Evolutionary conservation across 2,113 vertebrate genomes (phyloP), one percentile per base, ranked within the genome.

Genomic region (Dendrocopos noguchii): DNA sequence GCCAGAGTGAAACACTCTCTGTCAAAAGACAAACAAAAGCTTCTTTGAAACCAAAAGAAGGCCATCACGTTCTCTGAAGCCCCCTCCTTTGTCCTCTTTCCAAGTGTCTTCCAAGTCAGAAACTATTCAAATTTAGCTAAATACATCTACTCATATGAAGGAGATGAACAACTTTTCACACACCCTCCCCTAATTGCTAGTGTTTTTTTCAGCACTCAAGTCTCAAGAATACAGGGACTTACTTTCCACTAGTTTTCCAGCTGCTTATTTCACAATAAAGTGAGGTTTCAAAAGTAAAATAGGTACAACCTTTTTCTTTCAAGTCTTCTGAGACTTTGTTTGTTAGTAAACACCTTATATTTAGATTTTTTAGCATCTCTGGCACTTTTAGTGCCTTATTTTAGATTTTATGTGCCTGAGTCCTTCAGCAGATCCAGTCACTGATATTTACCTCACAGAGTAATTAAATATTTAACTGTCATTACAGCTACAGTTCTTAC

Each of bases 1-100:
- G 31, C 4, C 2, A 3, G 46, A 94, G 88, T 12, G 20, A 70
- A 90, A 77, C 1, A 17, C 16, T 27, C 2, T 10, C 28, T 55
- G 28, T 4, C 12, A 71, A 9, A 64, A 66, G 14, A 77, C 7
- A 75, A 52, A 29, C 9, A 50, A 88, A 85, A 76, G 4, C 9
- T 50, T 31, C 33, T 46, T 39, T 46, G 11, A 4, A 71, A 60
- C 28, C 16, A 83, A 74, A 6, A 63, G 9, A 74, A 70, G 52
- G 20, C 13, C 73, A 73, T 7, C 72, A 65, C 22, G 25, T 0
- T n/a, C 60, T 4, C 2, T 56, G 46, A 93, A 79, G 29, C 5
- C 4, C 12, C 1, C 4, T 63, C 24, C 34, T 66, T 70, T 0
- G 0, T 19, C 7, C 4, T 11, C 9, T 42, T 9, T 42, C 15